Conservation (phyloP, 2,797 vertebrate genomes). For the Borostomias antarcticus region DNA sequence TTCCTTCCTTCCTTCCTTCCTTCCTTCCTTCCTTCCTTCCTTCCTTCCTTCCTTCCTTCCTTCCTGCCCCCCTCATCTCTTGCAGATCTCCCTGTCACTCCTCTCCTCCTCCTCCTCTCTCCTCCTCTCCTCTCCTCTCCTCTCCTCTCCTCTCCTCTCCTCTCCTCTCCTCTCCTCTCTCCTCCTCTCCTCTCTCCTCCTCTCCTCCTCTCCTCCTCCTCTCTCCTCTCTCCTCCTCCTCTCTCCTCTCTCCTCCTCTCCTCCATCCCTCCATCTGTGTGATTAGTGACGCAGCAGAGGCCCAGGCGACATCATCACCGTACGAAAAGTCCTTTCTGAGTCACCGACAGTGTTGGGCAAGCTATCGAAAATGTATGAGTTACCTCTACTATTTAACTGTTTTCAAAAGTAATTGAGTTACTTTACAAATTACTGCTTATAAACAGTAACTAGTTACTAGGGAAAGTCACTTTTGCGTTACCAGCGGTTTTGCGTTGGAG, state of each 20-base stretch:
- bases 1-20: neutral
- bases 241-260: conserved; percentile 8
- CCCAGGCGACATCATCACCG: no score
- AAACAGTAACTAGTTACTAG: no score
- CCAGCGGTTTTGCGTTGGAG: no score
- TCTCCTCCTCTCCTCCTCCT: neutral
- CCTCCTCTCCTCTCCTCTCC: neutral
- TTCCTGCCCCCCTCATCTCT: conserved; percentile 24
- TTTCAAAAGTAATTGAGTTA: no score
- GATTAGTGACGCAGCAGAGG: no score
- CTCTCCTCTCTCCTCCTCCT: conserved; percentile 9
- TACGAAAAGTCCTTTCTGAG: no score
- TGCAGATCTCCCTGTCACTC: neutral
- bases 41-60: conserved; percentile 9
- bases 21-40: conserved; percentile 9
- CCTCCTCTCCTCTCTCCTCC: neutral
- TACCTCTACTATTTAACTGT: no score
- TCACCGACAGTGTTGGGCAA: no score
- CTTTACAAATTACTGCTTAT: no score
- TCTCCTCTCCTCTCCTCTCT: neutral
- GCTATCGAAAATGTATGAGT: no score
- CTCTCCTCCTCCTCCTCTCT: neutral
- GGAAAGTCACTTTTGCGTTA: no score
- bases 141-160: neutral
- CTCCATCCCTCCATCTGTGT: conserved; percentile 14